Evolutionary conservation across 2,888 invertebrate genomes (phyloP).

Genomic region (Phymatocera aterrima): DNA sequence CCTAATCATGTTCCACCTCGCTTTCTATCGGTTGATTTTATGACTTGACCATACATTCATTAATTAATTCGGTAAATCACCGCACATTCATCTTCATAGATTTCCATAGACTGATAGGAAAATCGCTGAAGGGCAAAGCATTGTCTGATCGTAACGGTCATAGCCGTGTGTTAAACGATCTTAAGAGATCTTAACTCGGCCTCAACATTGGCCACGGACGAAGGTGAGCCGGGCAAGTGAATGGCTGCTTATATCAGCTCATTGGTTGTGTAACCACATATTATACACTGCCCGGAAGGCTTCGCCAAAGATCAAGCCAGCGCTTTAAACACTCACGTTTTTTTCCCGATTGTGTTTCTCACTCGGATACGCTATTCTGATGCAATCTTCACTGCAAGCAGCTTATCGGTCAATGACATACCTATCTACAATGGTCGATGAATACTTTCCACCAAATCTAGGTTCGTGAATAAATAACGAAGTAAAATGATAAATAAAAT

Average conservation of each 20-base stretch:
- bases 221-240: conserved; percentile 13
- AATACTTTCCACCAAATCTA: background rate
- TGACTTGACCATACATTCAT: too few species aligned
- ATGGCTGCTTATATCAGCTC: conserved; percentile 37
- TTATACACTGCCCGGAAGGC: conserved; percentile 24
- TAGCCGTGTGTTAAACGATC: background rate
- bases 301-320: background rate
- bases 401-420: conserved; percentile 34
- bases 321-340: background rate
- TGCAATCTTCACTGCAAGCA: conserved; percentile 28
- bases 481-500: too few species aligned
- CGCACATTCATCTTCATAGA: background rate
- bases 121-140: background rate
- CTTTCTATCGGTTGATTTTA: background rate
- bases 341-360: background rate
- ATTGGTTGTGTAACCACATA: conserved; percentile 24
- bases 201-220: conserved; percentile 23
- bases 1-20: too few species aligned
- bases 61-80: background rate
- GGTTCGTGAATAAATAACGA: background rate
- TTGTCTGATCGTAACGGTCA: background rate
- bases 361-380: conserved; percentile 1
- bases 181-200: conserved; percentile 6
- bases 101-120: background rate
- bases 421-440: background rate